Base-by-base conservation (phyloP, 2,888 invertebrate species). In the Lasius platythorax region DNA sequence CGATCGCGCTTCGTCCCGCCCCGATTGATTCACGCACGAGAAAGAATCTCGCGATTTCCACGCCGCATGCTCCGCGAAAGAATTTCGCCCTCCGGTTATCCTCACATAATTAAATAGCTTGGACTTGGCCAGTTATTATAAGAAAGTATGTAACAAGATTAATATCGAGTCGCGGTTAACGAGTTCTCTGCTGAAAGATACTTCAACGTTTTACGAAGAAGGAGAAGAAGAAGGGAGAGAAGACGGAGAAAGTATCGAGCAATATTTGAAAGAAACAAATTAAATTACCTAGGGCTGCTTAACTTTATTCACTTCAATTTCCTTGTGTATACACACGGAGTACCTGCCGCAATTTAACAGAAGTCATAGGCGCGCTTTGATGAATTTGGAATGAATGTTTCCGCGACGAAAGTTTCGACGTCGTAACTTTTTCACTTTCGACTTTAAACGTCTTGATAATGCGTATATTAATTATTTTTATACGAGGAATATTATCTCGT, bases 201-300 rank as follows among this genome's bases (percentile, higher is more conserved):
- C 46, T 66, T 75, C 30, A 12, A 78, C n/a, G 56, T 4, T 64
- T 67, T 56, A 8, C 5, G 76, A 33, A 40, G 3, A 12, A 61
- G 1, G 15, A 40, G 15, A 2, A 61, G 58, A 12, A 11, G 15
- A 30, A 56, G 56, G 40, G 12, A 12, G 12, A 40, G 8, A 8
- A 50, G n/a, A 50, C 8, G 50, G 50, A 50, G 8, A 50, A n/a
- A 33, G 33, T 46, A 61, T 72, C 58, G 53, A 58, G 70, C 3
- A 72, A 79, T 79, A 79, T 72, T 79, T 28, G 30, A 72, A 79
- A 72, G 61, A 79, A 72, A 79, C 43, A 79, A 58, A 79, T 79
- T 72, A 72, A 79, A 79, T 79, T 79, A 79, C 12, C 43, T 46
- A 33, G 58, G 33, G 23, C 18, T 37, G 61, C 37, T 79, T 72